A percentile compares a stretch with the other conserved stretches of the same genome.
These are phyloP conservation scores for Drosophila takahashii DNA, from an alignment of 1,140 invertebrate genomes.

Conservation along the genomic window DNA sequence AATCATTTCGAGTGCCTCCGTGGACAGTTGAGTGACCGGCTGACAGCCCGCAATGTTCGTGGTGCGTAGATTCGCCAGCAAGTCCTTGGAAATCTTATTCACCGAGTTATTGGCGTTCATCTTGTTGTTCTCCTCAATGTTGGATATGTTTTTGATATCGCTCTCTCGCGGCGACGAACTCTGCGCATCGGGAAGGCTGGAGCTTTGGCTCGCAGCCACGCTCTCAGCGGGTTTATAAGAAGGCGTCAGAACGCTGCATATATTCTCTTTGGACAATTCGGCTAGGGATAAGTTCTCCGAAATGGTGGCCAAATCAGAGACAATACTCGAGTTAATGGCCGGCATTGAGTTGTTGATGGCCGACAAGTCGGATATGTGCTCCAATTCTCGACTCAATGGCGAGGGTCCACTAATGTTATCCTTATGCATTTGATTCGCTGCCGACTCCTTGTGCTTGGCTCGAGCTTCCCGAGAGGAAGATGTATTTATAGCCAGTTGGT, in stretches of 20 bases:
- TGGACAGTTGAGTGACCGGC: conserved; percentile 65
- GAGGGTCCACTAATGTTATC: conserved; percentile 71
- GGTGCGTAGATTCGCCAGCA: conserved; percentile 68
- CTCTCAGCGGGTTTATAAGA: conserved; percentile 26
- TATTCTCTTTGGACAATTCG: conserved; percentile 78
- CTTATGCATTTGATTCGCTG: conserved; percentile 55
- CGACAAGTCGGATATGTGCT: conserved; percentile 87
- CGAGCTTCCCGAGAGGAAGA: conserved; percentile 28
- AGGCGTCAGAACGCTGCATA: conserved; percentile 20
- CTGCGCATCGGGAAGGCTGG: conserved; percentile 4
- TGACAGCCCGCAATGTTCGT: conserved; percentile 34
- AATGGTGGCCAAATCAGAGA: conserved; percentile 92
- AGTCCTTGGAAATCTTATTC: conserved; percentile 72
- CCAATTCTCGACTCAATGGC: conserved; percentile 86
- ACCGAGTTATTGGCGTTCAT: conserved; percentile 83
- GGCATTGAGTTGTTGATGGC: conserved; percentile 88
- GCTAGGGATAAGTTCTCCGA: conserved; percentile 91
- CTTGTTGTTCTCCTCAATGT: conserved; percentile 84
- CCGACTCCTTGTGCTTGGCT: conserved; percentile 56
- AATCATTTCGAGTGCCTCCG: conserved; percentile 87
- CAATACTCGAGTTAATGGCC: conserved; percentile 78
- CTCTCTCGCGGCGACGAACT: conserved; percentile 4
- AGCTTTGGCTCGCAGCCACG: background rate
- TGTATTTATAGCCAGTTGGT: conserved; percentile 80
- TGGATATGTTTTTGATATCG: conserved; percentile 57